phyloP scores from a whole-genome alignment of 2,888 invertebrate species.

The Agrenia bidenticulata region DNA sequence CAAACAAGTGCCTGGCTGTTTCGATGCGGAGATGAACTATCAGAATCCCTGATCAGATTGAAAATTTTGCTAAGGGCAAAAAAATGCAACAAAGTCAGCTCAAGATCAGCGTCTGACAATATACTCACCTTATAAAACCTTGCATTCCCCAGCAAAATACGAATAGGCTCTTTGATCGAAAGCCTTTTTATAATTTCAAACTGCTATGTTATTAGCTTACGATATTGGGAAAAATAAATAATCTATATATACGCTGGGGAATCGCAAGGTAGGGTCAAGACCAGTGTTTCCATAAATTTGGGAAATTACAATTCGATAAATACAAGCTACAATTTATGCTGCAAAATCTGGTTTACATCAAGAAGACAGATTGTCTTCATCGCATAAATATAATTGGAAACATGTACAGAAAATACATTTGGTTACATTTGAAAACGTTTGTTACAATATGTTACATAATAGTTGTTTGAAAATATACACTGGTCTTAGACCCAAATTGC shows the following conservation, averaged over 20 bases:
- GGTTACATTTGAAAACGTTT: constrained; percentile 11
- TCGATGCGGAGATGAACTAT: constrained; percentile 52
- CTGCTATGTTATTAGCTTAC: constrained; percentile 5
- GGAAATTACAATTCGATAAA: constrained; percentile 3
- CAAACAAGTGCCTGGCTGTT: constrained; percentile 52
- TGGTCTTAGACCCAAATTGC: constrained; percentile 51
- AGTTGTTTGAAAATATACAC: constrained; percentile 39
- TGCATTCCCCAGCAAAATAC: constrained; percentile 31
- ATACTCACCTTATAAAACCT: constrained; percentile 51
- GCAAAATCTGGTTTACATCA: background rate
- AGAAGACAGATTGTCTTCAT: constrained; percentile 11
- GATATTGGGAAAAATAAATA: constrained; percentile 15
- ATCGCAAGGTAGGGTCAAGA: constrained; percentile 46
- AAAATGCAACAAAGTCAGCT: constrained; percentile 54
- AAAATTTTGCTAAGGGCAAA: constrained; percentile 53
- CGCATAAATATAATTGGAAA: constrained; percentile 14
- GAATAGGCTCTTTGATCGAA: no score
- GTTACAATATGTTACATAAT: constrained; percentile 6
- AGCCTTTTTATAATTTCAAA: background rate
- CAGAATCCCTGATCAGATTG: constrained; percentile 22
- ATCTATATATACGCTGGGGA: constrained; percentile 26
- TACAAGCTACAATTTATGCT: constrained; percentile 27
- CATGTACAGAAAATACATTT: constrained; percentile 16
- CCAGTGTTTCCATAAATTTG: constrained; percentile 51
- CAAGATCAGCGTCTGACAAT: constrained; percentile 52